phyloP scores from a whole-genome alignment of 1,140 invertebrate species.

The Scaptodrosophila lebanonensis region DNA sequence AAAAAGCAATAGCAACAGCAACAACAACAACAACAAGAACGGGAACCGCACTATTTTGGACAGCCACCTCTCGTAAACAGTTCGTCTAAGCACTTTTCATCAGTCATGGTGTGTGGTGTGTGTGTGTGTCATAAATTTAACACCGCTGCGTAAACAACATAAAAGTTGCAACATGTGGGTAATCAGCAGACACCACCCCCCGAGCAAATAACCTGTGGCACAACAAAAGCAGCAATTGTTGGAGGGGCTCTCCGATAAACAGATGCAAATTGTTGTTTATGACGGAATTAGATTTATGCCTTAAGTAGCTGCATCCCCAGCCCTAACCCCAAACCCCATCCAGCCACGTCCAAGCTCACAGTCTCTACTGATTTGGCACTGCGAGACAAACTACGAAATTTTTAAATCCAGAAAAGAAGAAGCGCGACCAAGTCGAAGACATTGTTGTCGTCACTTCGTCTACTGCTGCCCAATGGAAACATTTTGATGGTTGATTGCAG shows the following conservation, averaged over 20 bases:
- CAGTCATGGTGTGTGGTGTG: no score
- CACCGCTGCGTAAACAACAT: slow-evolving; percentile 61
- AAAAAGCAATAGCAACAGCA: slow-evolving; percentile 20
- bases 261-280: slow-evolving; percentile 59
- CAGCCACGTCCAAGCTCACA: slow-evolving; percentile 44
- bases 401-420: neutral
- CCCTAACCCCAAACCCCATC: no score
- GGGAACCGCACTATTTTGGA: slow-evolving; percentile 31
- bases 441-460: no score
- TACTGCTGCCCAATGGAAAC: no score
- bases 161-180: slow-evolving; percentile 66
- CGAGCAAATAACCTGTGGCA: neutral
- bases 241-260: slow-evolving; percentile 32
- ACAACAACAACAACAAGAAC: slow-evolving; percentile 25
- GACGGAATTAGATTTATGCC: slow-evolving; percentile 45
- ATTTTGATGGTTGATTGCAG: no score
- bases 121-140: slow-evolving; percentile 61
- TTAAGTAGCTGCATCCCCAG: slow-evolving; percentile 56
- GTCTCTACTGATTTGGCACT: slow-evolving; percentile 39
- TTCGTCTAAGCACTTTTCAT: slow-evolving; percentile 33
- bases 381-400: slow-evolving; percentile 21
- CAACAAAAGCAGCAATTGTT: slow-evolving; percentile 35
- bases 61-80: slow-evolving; percentile 53
- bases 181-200: slow-evolving; percentile 14
- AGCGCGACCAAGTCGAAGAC: no score